A percentile compares a stretch with the other conserved stretches of the same genome.
Conservation (phyloP, 2,888 invertebrate species). For the Linnaemya tessellans region DNA sequence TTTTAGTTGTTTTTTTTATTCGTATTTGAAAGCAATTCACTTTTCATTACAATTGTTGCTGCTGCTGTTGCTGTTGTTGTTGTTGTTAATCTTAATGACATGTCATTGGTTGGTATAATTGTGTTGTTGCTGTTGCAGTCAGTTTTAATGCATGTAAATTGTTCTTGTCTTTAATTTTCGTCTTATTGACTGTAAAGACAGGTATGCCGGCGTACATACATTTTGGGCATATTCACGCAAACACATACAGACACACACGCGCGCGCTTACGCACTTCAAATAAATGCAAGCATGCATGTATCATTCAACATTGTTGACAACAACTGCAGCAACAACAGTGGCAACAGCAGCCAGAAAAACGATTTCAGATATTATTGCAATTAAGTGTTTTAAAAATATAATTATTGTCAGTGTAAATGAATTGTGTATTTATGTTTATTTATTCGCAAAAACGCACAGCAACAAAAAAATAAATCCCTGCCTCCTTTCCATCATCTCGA, state of each 20-base stretch:
- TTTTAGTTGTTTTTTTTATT: constrained; percentile 60
- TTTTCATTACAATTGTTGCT: constrained; percentile 43
- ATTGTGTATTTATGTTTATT: constrained; percentile 37
- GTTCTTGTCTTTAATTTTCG: constrained; percentile 38
- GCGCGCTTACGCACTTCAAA: constrained; percentile 13
- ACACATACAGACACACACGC: not conserved
- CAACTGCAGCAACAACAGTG: constrained; percentile 42
- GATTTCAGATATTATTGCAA: constrained; percentile 77
- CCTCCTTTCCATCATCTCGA: not conserved
- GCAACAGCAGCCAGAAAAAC: constrained; percentile 46
- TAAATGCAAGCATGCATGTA: constrained; percentile 37
- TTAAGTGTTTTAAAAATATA: constrained; percentile 81
- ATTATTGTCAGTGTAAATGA: constrained; percentile 77
- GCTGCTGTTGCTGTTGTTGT: constrained; percentile 61
- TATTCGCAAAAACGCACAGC: constrained; percentile 11
- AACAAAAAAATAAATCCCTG: not conserved
- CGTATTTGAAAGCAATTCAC: constrained; percentile 66
- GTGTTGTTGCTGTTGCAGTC: constrained; percentile 24
- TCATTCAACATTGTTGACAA: constrained; percentile 67
- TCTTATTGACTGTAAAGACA: constrained; percentile 64
- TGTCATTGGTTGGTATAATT: constrained; percentile 79
- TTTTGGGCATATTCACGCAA: constrained; percentile 25
- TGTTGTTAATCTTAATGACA: constrained; percentile 78
- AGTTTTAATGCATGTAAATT: not conserved
- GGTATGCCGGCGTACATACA: constrained; percentile 50